phyloP scores from a whole-genome alignment of 2,888 invertebrate genomes.

The Parelbella ahira region DNA sequence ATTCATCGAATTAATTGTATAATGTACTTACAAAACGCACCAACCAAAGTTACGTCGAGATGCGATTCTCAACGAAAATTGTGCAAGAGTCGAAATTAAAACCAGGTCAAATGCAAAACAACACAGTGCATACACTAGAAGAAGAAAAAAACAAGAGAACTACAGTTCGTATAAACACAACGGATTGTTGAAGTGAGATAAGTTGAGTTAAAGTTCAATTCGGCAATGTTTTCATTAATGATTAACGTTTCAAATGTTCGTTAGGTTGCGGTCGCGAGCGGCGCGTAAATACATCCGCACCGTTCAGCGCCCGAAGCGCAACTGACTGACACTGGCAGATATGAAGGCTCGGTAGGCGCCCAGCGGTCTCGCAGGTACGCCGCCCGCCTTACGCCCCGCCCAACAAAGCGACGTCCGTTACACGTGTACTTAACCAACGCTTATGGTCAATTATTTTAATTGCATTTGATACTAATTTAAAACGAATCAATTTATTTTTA shows the following conservation, averaged over 20 bases:
- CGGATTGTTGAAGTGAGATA: constrained; percentile 40
- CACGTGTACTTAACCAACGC: too few relatives aligned
- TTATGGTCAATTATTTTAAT: too few relatives aligned
- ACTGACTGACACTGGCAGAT: constrained; percentile 43
- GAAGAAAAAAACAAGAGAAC: constrained; percentile 33
- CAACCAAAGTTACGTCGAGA: constrained; percentile 29
- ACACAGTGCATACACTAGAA: constrained; percentile 37
- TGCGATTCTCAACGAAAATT: constrained; percentile 41
- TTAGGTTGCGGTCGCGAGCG: constrained; percentile 34
- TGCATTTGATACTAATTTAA: too few relatives aligned
- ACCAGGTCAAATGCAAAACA: constrained; percentile 54
- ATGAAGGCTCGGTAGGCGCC: constrained; percentile 45
- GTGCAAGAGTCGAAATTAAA: constrained; percentile 67
- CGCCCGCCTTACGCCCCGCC: constrained; percentile 24
- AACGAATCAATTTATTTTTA: too few relatives aligned
- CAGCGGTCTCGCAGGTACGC: constrained; percentile 63
- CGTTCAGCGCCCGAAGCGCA: constrained; percentile 54
- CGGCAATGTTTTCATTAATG: constrained; percentile 55
- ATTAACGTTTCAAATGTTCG: constrained; percentile 45
- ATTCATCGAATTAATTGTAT: too few relatives aligned
- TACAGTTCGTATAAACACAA: constrained; percentile 31
- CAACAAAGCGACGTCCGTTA: too few relatives aligned
- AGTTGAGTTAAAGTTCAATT: constrained; percentile 40
- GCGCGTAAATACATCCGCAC: constrained; percentile 37
- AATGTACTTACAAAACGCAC: constrained; percentile 41